These are phyloP conservation scores for Meleagris gallopavo DNA, from an alignment of 2,113 vertebrate genomes.

Conservation along the genomic window DNA sequence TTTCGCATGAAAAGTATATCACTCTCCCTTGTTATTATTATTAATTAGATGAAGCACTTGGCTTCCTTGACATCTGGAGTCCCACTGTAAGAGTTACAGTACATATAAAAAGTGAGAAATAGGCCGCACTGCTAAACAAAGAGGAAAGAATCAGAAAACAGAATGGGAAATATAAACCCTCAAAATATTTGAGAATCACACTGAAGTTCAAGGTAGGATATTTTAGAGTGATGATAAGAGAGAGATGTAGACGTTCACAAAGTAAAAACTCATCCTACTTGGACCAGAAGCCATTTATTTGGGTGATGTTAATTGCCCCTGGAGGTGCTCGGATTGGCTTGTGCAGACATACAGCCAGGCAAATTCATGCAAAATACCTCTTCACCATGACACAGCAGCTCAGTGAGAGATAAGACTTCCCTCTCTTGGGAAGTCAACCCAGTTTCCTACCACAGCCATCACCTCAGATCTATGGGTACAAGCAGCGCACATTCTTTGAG, in stretches of 20 bases:
- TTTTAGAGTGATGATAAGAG: not conserved
- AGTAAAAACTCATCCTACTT: not conserved
- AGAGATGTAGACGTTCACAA: not conserved
- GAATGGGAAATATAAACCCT: not conserved
- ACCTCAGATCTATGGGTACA: rapidly evolving
- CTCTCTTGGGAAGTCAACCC: rapidly evolving
- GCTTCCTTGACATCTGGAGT: not conserved
- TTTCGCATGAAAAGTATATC: not conserved
- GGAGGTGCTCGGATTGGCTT: not conserved
- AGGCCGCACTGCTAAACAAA: not conserved
- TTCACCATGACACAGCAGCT: not conserved
- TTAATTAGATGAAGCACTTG: not conserved
- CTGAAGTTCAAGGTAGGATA: not conserved
- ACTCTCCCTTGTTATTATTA: not conserved
- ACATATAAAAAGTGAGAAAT: not conserved
- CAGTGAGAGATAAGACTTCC: not conserved
- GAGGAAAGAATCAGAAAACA: not conserved
- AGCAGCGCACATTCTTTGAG: not conserved
- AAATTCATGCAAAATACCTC: not conserved
- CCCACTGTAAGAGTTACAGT: not conserved
- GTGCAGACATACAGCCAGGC: not conserved
- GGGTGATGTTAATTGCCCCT: rapidly evolving
- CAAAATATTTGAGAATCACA: not conserved
- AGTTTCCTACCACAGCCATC: not conserved
- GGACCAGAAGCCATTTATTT: not conserved